Evolutionary conservation across 2,113 vertebrate species (phyloP).

Genomic region (Manacus vitellinus): DNA sequence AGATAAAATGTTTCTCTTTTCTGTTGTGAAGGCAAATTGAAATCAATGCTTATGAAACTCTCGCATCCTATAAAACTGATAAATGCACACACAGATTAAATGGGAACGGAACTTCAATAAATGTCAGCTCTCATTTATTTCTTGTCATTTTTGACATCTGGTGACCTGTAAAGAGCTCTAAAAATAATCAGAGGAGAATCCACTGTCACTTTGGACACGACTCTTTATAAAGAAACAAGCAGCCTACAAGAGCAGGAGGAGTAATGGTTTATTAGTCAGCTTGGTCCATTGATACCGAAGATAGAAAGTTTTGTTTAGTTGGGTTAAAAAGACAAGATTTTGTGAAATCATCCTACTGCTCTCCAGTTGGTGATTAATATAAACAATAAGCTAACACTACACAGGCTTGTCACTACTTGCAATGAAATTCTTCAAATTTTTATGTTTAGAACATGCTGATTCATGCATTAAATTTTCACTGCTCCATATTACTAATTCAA

Average conservation of each 20-base stretch:
- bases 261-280: background rate
- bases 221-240: background rate
- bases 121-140: constrained; percentile 20
- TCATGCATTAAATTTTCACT: background rate
- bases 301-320: background rate
- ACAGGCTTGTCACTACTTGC: background rate
- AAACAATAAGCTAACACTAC: background rate
- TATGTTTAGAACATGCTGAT: background rate
- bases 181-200: constrained; percentile 5
- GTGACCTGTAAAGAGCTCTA: constrained; percentile 20
- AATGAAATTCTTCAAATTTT: background rate
- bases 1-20: background rate
- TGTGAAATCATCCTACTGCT: background rate
- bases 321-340: background rate
- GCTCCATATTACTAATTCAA: background rate
- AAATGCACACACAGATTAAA: background rate
- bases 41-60: background rate
- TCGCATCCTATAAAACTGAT: background rate
- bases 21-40: background rate
- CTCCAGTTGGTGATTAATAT: background rate
- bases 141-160: constrained; percentile 10
- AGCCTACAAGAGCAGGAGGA: background rate
- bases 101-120: background rate
- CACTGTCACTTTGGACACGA: background rate
- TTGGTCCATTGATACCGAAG: background rate